These are phyloP conservation scores for Petrocephalus zakoni DNA, from an alignment of 2,113 vertebrate genomes.

Conservation along the genomic window DNA sequence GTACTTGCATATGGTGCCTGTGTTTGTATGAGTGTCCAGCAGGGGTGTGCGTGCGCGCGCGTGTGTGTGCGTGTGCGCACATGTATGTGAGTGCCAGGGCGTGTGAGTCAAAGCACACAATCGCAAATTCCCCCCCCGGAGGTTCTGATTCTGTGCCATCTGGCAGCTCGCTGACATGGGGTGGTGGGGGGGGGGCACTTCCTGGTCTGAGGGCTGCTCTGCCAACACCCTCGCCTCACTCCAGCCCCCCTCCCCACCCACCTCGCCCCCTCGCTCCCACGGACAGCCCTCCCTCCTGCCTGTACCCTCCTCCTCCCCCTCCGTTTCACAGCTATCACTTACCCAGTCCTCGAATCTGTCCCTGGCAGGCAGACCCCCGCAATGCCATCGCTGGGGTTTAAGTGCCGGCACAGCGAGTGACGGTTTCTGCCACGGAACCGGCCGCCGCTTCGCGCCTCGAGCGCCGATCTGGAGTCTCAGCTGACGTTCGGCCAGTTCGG, in stretches of 20 bases:
- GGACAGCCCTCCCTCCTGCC: not conserved
- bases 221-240: not conserved
- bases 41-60: not conserved
- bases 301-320: not conserved
- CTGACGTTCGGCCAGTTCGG: not conserved
- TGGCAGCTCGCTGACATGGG: constrained; percentile 55
- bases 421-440: not conserved
- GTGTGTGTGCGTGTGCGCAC: constrained; percentile 11
- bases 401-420: constrained; percentile 10
- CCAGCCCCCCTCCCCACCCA: not conserved
- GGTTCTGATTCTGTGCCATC: constrained; percentile 60
- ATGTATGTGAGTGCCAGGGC: constrained; percentile 3
- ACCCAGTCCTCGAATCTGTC: constrained; percentile 18
- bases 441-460: constrained; percentile 22
- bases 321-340: constrained; percentile 13
- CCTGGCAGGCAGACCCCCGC: not conserved
- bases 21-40: not conserved
- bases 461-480: not conserved
- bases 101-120: not conserved
- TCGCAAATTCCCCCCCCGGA: constrained; percentile 47
- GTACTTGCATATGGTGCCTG: not conserved
- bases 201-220: constrained; percentile 32
- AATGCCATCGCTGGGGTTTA: not conserved
- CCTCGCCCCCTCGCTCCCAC: not conserved
- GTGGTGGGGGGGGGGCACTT: constrained; percentile 30